phyloP scores from a whole-genome alignment of 2,113 vertebrate genomes.

The Cyrtonyx montezumae region DNA sequence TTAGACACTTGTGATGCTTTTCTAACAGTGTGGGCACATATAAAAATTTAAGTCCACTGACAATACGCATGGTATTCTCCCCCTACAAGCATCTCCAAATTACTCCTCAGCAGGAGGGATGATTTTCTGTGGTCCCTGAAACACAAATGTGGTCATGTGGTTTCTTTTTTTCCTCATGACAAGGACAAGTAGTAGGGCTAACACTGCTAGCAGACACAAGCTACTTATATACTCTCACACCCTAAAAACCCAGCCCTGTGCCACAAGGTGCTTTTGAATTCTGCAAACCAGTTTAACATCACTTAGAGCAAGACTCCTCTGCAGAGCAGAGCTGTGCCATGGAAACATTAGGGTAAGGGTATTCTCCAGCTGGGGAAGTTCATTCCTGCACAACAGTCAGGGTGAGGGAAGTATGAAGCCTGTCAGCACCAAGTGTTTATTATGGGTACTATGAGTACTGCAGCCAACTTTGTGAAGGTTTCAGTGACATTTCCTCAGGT shows the following conservation, averaged over 20 bases:
- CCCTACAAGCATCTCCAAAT: background rate
- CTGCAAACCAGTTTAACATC: background rate
- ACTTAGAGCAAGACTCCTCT: background rate
- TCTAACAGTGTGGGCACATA: accelerated
- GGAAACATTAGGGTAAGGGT: accelerated
- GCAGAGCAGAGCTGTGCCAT: background rate
- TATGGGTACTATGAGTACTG: background rate
- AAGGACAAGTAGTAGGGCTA: background rate
- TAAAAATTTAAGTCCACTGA: background rate
- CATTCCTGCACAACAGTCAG: accelerated
- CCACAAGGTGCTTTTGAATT: background rate
- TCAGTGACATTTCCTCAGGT: background rate
- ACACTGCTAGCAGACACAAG: background rate
- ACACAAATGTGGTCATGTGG: background rate
- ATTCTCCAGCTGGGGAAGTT: background rate
- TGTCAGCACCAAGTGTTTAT: background rate
- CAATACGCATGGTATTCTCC: accelerated
- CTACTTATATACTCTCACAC: background rate
- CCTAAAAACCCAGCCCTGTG: background rate
- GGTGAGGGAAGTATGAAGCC: background rate
- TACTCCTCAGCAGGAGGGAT: background rate
- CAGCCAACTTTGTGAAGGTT: background rate
- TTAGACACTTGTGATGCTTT: background rate
- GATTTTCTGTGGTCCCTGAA: background rate
- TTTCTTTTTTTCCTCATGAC: background rate